Percentiles rank a stretch among this genome's conserved stretches.
These are phyloP conservation scores for Drosophila virilis DNA, from an alignment of 1,140 invertebrate genomes.

Conservation along the genomic window DNA sequence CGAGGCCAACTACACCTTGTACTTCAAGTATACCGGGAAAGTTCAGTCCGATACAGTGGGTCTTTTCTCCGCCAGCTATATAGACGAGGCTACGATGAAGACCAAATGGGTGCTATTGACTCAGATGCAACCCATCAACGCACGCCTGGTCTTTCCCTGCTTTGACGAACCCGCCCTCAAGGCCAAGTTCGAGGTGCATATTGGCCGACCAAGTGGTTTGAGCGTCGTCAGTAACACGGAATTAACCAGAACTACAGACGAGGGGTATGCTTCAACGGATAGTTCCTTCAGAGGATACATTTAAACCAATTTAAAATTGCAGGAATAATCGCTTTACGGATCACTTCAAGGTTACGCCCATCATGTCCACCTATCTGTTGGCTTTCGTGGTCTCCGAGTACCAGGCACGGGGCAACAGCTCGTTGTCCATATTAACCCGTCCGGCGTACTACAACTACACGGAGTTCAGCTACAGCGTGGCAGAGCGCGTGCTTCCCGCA, in stretches of 20 bases:
- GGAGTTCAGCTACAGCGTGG: slow-evolving; percentile 85
- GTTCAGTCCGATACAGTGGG: slow-evolving; percentile 85
- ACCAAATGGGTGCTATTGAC: slow-evolving; percentile 87
- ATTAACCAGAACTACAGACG: slow-evolving; percentile 22
- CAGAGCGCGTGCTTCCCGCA: slow-evolving; percentile 85
- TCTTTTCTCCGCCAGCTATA: slow-evolving; percentile 86
- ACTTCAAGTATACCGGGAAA: slow-evolving; percentile 79
- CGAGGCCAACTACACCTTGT: slow-evolving; percentile 33
- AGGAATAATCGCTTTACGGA: slow-evolving; percentile 42
- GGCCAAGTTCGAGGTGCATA: slow-evolving; percentile 89
- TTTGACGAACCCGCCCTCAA: slow-evolving; percentile 95
- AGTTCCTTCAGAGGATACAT: not conserved
- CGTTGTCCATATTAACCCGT: slow-evolving; percentile 87
- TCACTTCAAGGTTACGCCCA: slow-evolving; percentile 85
- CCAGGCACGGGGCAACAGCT: slow-evolving; percentile 62
- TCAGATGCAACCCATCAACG: slow-evolving; percentile 93
- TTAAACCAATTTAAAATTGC: not conserved
- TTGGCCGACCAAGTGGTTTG: slow-evolving; percentile 86
- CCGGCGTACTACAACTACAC: slow-evolving; percentile 87
- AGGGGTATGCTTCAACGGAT: slow-evolving; percentile 16
- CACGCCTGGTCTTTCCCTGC: slow-evolving; percentile 93
- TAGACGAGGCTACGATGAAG: slow-evolving; percentile 65
- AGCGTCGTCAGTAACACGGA: slow-evolving; percentile 85
- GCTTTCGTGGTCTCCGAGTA: slow-evolving; percentile 91
- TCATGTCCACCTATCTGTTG: slow-evolving; percentile 90